Conservation (phyloP, 2,888 invertebrate species). For the Meloe dianella region DNA sequence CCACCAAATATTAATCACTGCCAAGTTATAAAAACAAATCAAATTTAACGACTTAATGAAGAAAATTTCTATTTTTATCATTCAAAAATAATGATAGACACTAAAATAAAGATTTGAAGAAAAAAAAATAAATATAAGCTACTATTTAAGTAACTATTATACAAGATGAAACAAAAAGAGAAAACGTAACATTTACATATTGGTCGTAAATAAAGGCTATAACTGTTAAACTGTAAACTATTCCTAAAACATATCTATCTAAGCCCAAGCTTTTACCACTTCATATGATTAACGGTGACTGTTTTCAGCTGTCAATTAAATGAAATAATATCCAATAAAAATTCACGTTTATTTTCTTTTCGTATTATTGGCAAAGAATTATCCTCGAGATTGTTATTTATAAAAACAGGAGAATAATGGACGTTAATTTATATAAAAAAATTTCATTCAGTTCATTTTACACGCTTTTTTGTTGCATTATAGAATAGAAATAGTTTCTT, state of each 20-base stretch:
- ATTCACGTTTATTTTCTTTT: not conserved
- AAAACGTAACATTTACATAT: constrained; percentile 34
- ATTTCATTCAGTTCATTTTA: not conserved
- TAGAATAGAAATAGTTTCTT: not conserved
- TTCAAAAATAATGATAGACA: constrained; percentile 5
- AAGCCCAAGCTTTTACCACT: constrained; percentile 13
- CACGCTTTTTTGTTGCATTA: not conserved
- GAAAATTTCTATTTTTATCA: constrained; percentile 11
- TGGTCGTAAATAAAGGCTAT: constrained; percentile 42
- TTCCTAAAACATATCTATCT: constrained; percentile 41
- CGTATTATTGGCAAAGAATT: not conserved
- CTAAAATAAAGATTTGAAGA: not conserved
- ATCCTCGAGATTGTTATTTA: too few relatives aligned
- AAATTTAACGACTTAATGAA: constrained; percentile 11
- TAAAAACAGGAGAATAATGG: not conserved
- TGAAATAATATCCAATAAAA: not conserved
- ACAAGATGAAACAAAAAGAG: constrained; percentile 30
- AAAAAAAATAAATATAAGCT: constrained; percentile 14
- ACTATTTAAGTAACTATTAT: constrained; percentile 26
- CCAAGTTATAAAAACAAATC: constrained; percentile 9
- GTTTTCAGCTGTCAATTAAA: constrained; percentile 8
- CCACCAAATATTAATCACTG: constrained; percentile 9
- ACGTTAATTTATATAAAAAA: not conserved
- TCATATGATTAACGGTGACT: not conserved
- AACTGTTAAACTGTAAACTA: constrained; percentile 41